Evolutionary conservation across 1,140 invertebrate genomes (phyloP), one percentile per base, ranked within the genome.

Genomic region (Octopus bimaculoides): DNA sequence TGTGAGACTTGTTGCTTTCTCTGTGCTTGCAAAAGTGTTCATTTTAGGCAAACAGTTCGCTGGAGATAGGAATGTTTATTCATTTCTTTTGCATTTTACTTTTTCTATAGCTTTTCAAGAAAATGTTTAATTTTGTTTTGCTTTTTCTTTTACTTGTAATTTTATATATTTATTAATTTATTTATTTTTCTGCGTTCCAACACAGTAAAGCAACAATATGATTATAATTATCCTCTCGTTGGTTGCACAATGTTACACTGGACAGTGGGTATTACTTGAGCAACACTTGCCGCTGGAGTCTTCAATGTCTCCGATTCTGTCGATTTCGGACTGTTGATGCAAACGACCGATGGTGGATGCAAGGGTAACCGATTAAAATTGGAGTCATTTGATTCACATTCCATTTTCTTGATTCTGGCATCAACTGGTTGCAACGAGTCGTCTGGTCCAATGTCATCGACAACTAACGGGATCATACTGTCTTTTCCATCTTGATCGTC

Each of bases 401-500:
- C 66, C 5, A 6, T 71, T 20, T 71, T 71, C 66, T 14, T 71
- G 66, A 20, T 71, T 20, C 66, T 14, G 17, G 66, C 66, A 20
- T 71, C 66, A 14, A 71, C 26, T 20, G 66, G 66, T n/a, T n/a
- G 66, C 5, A n/a, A n/a, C 6, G 17, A 14, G 66, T n/a, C 66
- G 17, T 71, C 66, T 20, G 66, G 66, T 71, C 66, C 66, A 6
- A 71, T 6, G 14, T 71, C 66, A 17, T 54, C 75, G n/a, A 53
- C 14, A 54, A 10, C 54, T 53, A 77, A n/a, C 20, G 54, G 71
- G 61, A 54, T 54, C 52, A 41, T 10, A 55, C 73, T 74, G 41
- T 80, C 79, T 41, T 77, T 79, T 41, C 54, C 55, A 56, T 76
- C 75, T 8, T 55, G 77, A 20, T 20, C 26, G 66, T 71, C 66